Conservation (phyloP, 2,888 invertebrate genomes). For the Onchidella celtica region DNA sequence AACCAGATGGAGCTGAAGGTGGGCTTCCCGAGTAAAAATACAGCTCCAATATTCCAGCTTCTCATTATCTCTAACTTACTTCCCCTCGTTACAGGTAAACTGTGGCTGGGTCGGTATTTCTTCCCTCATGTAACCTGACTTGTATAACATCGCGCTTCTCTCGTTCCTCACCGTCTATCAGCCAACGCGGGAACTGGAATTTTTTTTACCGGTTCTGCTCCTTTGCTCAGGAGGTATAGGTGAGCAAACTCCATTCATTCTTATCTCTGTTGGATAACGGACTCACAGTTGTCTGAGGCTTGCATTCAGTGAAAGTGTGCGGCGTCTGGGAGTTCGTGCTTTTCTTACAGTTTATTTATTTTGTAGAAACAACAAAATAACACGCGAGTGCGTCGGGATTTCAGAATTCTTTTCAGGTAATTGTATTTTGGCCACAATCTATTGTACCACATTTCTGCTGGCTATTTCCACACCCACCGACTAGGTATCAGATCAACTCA, state of each 20-base stretch:
- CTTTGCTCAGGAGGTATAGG: neutral
- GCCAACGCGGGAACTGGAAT: neutral
- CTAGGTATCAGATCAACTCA: neutral
- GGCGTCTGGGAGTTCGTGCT: neutral
- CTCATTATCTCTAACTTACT: too few relatives aligned
- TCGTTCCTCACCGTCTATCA: neutral
- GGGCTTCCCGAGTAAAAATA: too few relatives aligned
- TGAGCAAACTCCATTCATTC: neutral
- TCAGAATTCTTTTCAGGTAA: neutral
- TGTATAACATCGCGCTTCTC: conserved; percentile 7
- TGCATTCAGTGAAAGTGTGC: neutral
- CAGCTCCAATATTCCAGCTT: too few relatives aligned
- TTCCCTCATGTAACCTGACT: neutral
- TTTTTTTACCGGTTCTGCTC: neutral
- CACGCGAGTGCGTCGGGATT: neutral
- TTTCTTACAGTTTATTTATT: neutral
- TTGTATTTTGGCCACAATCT: neutral
- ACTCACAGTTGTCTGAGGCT: neutral
- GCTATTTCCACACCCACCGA: neutral
- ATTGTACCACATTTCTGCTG: neutral
- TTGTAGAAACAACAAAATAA: too few relatives aligned
- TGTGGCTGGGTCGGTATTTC: neutral
- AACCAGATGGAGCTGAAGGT: too few relatives aligned
- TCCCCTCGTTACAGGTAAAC: too few relatives aligned
- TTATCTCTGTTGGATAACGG: neutral